Conservation (phyloP, 2,797 vertebrate species). For the Meda fulgida region DNA sequence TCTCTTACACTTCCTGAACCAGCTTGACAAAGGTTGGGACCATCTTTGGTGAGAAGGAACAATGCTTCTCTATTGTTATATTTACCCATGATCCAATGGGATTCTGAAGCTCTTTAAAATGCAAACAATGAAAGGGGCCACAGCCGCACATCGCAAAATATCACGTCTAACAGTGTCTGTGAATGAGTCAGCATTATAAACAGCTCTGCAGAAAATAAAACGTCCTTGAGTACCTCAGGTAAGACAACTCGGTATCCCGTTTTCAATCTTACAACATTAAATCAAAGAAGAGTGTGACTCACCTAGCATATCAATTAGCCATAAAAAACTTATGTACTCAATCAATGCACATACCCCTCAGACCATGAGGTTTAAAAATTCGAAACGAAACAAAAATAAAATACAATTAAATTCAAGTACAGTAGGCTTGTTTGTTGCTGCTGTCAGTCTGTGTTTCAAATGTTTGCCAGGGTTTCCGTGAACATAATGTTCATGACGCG, state of each 20-base stretch:
- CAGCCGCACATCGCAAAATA: conserved; percentile 1
- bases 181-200: conserved; percentile 42
- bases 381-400: neutral
- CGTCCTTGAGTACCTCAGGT: neutral
- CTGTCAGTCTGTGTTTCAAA: neutral
- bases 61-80: conserved; percentile 35
- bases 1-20: neutral
- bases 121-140: conserved; percentile 34
- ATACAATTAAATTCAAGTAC: neutral
- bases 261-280: conserved; percentile 60
- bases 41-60: conserved; percentile 17
- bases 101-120: conserved; percentile 27
- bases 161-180: conserved; percentile 25
- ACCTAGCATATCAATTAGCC: neutral
- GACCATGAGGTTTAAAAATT: neutral
- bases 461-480: neutral
- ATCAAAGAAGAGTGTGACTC: conserved; percentile 48
- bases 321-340: neutral
- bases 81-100: conserved; percentile 45
- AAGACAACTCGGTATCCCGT: neutral
- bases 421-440: neutral
- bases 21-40: conserved; percentile 22
- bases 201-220: conserved; percentile 28
- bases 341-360: neutral
- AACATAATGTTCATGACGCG: neutral